These are phyloP conservation scores for Exephanes ischioxanthus DNA, from an alignment of 2,888 invertebrate species.

Conservation along the genomic window DNA sequence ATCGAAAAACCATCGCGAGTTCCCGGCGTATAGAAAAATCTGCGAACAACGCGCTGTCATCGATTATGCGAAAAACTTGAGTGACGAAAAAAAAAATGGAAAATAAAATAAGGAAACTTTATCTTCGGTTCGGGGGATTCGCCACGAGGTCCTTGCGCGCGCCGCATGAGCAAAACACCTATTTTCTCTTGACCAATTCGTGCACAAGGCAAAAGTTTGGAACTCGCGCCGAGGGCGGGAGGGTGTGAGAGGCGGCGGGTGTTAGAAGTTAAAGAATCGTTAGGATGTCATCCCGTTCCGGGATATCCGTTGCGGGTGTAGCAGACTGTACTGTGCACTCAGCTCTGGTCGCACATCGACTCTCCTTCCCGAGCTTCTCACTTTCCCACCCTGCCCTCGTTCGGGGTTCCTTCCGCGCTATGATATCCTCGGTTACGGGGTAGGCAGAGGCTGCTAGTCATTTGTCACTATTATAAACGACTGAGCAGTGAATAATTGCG, in stretches of 20 bases:
- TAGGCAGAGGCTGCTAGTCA: constrained; percentile 69
- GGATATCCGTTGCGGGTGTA: constrained; percentile 32
- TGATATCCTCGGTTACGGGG: constrained; percentile 33
- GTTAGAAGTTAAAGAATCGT: constrained; percentile 79
- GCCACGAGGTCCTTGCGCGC: constrained; percentile 4
- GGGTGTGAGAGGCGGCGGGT: constrained; percentile 8
- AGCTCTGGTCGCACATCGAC: constrained; percentile 13
- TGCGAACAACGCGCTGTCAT: too few relatives aligned
- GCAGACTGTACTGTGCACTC: constrained; percentile 17
- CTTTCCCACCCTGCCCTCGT: constrained; percentile 1
- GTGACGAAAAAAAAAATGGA: neutral
- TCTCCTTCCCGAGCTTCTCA: constrained; percentile 12
- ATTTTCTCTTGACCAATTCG: constrained; percentile 43
- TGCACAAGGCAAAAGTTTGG: constrained; percentile 33
- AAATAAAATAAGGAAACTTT: constrained; percentile 10
- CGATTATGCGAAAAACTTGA: too few relatives aligned
- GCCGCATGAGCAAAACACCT: constrained; percentile 16
- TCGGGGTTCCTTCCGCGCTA: constrained; percentile 14
- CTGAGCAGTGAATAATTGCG: constrained; percentile 80
- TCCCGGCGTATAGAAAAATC: too few relatives aligned
- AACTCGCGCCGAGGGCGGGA: constrained; percentile 12
- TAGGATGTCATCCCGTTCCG: constrained; percentile 67
- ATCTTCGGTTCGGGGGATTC: constrained; percentile 8
- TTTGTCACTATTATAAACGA: constrained; percentile 83
- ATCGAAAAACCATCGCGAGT: too few relatives aligned